Evolutionary conservation across 2,113 vertebrate genomes (phyloP).

Genomic region (Haemorhous mexicanus): DNA sequence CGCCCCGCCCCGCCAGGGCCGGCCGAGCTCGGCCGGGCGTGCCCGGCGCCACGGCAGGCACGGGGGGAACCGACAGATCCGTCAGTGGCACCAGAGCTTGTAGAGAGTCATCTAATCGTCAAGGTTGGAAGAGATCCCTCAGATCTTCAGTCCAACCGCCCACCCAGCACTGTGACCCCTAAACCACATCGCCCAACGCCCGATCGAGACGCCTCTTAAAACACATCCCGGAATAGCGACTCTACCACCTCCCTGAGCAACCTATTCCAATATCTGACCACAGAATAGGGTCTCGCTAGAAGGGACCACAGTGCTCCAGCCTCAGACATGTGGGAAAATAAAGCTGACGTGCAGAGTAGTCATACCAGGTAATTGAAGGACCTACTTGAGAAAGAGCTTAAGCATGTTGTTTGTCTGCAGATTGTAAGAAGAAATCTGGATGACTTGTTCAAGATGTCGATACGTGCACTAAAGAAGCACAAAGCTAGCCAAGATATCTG

Average conservation of each 20-base stretch:
- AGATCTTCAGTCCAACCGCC: too few relatives aligned
- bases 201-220: not conserved
- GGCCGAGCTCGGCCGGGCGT: not conserved
- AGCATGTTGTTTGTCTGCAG: not conserved
- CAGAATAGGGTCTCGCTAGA: not conserved
- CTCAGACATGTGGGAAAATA: not conserved
- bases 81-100: fast-evolving
- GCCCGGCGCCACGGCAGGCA: too few relatives aligned
- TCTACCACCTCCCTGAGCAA: too few relatives aligned
- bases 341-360: not conserved
- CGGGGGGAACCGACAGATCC: fast-evolving
- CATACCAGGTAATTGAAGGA: not conserved
- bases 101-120: fast-evolving
- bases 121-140: too few relatives aligned
- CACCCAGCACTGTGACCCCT: not conserved
- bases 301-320: not conserved
- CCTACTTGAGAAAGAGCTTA: not conserved
- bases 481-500: not conserved
- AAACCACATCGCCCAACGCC: not conserved
- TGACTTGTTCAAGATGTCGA: not conserved
- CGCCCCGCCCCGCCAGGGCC: not conserved
- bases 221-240: not conserved
- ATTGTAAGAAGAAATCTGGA: not conserved
- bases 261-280: not conserved
- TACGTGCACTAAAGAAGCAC: not conserved